Evolutionary conservation across 2,888 invertebrate species (phyloP), one percentile per base, ranked within the genome.

Genomic region (Conistra vaccinii): DNA sequence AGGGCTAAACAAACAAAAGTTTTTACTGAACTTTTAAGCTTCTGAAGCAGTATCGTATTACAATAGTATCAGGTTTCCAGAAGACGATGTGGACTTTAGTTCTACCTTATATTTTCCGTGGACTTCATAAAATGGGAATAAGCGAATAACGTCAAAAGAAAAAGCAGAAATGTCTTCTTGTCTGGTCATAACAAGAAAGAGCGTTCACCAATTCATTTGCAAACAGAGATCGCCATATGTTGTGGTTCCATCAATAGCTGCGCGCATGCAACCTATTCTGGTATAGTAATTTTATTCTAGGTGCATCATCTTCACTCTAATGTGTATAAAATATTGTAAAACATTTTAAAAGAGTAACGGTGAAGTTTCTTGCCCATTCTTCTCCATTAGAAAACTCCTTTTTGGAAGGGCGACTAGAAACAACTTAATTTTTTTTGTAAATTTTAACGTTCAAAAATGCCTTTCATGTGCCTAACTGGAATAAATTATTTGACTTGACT

Each of bases 1-100:
- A 65, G 17, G n/a, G 29, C 67, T 6, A 42, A 76, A 68, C 35
- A 29, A 14, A 61, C 29, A 20, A 68, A 55, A 79, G 12, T 53
- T 61, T 58, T 17, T 26, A 26, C 17, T 5, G 3, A 51, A 76
- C n/a, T 71, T 72, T 65, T 32, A 17, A 23, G 20, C 39, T 68
- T 70, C 29, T 76, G n/a, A 76, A 76, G 55, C 29, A 57, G 23
- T 76, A 76, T 76, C 65, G 42, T 48, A 55, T 77, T 80, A 60
- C 80, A 80, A 72, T 61, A 39, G 29, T 76, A 76, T 80, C 67
- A 57, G 39, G 12, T 80, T 61, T n/a, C 14, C 9, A 35, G 7
- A n/a, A 57, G 42, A 17, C 48, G 17, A 60, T 26, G 14, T 48
- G 23, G 48, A 57, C 17, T 12, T 53, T 63, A 45, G 42, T 26